Evolutionary conservation across 2,113 vertebrate species (phyloP).

Genomic region (Psettodes erumei): DNA sequence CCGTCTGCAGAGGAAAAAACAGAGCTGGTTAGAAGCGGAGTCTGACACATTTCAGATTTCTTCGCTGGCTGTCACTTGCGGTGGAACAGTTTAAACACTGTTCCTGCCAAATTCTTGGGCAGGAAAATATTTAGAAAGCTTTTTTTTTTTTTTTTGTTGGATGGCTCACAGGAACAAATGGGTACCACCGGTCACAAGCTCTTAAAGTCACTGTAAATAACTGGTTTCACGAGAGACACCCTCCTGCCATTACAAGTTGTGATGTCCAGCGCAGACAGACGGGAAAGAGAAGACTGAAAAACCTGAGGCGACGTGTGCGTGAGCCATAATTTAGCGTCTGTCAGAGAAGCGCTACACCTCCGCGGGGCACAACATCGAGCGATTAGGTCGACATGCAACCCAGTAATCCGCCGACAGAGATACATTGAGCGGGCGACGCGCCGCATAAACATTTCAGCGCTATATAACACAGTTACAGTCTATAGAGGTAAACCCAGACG

Average conservation of each 20-base stretch:
- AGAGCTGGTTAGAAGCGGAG: conserved; percentile 30
- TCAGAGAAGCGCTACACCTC: conserved; percentile 38
- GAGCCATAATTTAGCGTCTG: conserved; percentile 58
- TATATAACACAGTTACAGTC: conserved; percentile 31
- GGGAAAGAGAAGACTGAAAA: conserved; percentile 21
- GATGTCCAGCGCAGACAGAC: conserved; percentile 41
- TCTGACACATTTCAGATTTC: not conserved
- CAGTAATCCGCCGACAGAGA: conserved; percentile 58
- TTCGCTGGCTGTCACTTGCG: conserved; percentile 8
- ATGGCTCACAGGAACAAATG: conserved; percentile 27
- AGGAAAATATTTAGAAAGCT: conserved; percentile 1
- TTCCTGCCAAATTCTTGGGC: not conserved
- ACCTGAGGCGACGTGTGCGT: conserved; percentile 31
- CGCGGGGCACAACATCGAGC: conserved; percentile 51
- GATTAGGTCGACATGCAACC: conserved; percentile 62
- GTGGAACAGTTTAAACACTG: conserved; percentile 5
- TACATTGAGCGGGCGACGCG: conserved; percentile 20
- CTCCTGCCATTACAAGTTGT: conserved; percentile 30
- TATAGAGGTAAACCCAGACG: conserved; percentile 41
- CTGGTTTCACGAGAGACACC: not conserved
- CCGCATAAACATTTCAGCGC: conserved; percentile 40
- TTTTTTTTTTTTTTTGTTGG: not conserved
- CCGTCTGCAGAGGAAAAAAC: conserved; percentile 69
- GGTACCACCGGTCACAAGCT: not conserved
- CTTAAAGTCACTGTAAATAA: conserved; percentile 26